phyloP scores from a whole-genome alignment of 1,140 invertebrate species.

The Sycophila sp. region DNA sequence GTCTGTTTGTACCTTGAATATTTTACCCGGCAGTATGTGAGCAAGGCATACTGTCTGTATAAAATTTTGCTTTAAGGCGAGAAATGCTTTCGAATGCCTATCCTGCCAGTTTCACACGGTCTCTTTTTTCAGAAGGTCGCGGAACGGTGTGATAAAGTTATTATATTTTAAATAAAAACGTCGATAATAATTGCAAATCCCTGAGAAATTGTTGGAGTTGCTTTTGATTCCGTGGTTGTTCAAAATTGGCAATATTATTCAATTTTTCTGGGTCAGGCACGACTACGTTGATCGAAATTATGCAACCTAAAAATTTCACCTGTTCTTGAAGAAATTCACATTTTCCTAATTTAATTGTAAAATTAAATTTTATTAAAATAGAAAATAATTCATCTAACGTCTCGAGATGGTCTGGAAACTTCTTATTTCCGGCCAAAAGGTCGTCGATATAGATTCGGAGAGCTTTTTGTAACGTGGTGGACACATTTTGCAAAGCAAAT shows the following conservation, averaged over 20 bases:
- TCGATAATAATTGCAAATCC: constrained; percentile 40
- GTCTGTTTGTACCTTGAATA: too few relatives aligned
- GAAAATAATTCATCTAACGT: constrained; percentile 20
- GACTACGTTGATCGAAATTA: constrained; percentile 9
- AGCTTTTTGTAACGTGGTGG: constrained; percentile 1
- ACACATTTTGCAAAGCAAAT: too few relatives aligned
- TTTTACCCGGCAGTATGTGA: too few relatives aligned
- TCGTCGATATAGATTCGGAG: background rate
- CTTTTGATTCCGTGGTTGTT: background rate
- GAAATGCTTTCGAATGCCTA: constrained; percentile 5
- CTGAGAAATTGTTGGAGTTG: constrained; percentile 39
- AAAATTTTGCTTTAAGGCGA: background rate
- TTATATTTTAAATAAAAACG: constrained; percentile 27
- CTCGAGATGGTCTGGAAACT: background rate
- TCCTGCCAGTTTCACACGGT: constrained; percentile 21
- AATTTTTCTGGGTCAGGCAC: constrained; percentile 25
- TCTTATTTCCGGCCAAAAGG: background rate
- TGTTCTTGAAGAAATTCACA: constrained; percentile 4
- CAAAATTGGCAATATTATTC: constrained; percentile 26
- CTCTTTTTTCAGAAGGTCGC: too few relatives aligned
- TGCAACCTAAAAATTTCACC: constrained; percentile 30
- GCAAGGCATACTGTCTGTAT: too few relatives aligned
- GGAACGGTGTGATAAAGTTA: too few relatives aligned
- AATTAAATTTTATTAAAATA: constrained; percentile 9
- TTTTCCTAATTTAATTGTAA: constrained; percentile 27